These are phyloP conservation scores for Spea hammondii DNA, from an alignment of 2,797 vertebrate genomes.

Conservation along the genomic window DNA sequence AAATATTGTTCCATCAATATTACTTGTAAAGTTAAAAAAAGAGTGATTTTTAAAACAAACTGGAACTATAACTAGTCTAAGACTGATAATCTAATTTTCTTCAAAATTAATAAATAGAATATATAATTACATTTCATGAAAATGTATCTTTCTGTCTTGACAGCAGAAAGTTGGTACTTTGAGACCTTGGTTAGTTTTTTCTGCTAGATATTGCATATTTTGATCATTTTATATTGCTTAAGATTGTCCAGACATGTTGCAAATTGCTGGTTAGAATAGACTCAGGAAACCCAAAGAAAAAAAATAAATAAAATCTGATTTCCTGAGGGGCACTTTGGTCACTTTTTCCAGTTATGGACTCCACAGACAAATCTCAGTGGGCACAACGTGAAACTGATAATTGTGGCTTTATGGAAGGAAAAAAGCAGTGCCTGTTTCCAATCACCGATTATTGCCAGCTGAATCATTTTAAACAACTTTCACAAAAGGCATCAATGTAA, in stretches of 20 bases:
- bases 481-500: conserved; percentile 21
- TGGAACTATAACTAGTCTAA: no score
- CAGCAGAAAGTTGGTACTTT: conserved; percentile 16
- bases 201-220: conserved; percentile 20
- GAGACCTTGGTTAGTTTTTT: conserved; percentile 3
- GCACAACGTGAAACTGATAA: conserved; percentile 43
- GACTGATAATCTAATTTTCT: no score
- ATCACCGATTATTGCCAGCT: conserved; percentile 16
- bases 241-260: conserved; percentile 33
- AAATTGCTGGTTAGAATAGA: conserved; percentile 42
- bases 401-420: conserved; percentile 46
- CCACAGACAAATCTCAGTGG: conserved; percentile 38
- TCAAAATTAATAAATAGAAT: no score
- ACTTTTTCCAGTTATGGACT: conserved; percentile 28
- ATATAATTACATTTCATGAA: neutral
- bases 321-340: conserved; percentile 36
- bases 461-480: conserved; percentile 25
- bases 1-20: no score
- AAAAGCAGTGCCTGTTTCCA: conserved; percentile 41
- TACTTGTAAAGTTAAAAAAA: no score
- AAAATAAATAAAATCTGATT: conserved; percentile 31
- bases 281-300: conserved; percentile 27
- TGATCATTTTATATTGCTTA: conserved; percentile 22
- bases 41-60: no score
- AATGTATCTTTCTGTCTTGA: conserved; percentile 22